Evolutionary conservation across 2,888 invertebrate genomes (phyloP).

Genomic region (Onthophagus sagittarius): DNA sequence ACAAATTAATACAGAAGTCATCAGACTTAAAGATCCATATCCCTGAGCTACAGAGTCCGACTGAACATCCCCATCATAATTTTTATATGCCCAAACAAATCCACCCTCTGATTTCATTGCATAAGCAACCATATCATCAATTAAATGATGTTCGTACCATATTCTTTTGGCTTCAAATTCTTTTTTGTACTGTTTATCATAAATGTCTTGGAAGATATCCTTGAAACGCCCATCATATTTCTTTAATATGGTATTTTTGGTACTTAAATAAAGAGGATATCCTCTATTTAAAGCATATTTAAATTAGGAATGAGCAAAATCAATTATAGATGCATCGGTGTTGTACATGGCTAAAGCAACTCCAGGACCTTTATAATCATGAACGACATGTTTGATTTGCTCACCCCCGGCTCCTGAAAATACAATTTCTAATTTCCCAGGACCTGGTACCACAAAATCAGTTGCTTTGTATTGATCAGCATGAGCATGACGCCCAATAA

Average conservation of each 20-base stretch:
- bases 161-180: constrained; percentile 81
- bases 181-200: constrained; percentile 80
- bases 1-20: constrained; percentile 96
- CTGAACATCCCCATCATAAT: constrained; percentile 99
- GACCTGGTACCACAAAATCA: constrained; percentile 90
- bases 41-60: constrained; percentile 98
- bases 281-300: constrained; percentile 80
- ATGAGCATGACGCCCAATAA: constrained; percentile 97
- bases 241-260: constrained; percentile 96
- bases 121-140: constrained; percentile 99
- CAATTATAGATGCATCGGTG: constrained; percentile 86
- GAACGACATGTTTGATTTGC: constrained; percentile 69
- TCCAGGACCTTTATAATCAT: constrained; percentile 84
- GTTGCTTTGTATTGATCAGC: constrained; percentile 98
- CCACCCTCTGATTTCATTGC: constrained; percentile 97
- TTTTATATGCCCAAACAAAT: constrained; percentile 99
- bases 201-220: constrained; percentile 95
- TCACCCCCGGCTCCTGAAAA: constrained; percentile 68
- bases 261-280: constrained; percentile 90
- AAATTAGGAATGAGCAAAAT: constrained; percentile 94
- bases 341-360: constrained; percentile 95
- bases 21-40: constrained; percentile 91
- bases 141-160: constrained; percentile 98
- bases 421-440: constrained; percentile 81
- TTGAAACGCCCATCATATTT: constrained; percentile 95